Evolutionary conservation across 2,113 vertebrate genomes (phyloP).

Genomic region (Hypocryptadius cinnamomeus): DNA sequence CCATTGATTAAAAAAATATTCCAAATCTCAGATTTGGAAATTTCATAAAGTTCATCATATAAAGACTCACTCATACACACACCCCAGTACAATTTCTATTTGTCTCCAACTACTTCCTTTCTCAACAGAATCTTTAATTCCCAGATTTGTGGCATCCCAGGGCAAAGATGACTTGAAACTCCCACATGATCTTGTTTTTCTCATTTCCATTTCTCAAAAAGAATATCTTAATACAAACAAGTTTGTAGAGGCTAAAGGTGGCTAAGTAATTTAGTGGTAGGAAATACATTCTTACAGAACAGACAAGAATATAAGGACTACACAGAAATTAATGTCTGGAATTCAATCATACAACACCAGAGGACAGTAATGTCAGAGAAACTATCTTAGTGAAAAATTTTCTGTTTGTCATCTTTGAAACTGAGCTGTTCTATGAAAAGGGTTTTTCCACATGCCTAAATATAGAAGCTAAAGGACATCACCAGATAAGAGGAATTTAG

Average conservation of each 20-base stretch:
- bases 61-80: rapidly evolving
- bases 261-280: neutral
- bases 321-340: neutral
- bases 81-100: neutral
- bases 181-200: neutral
- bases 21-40: neutral
- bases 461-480: neutral
- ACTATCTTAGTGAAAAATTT: neutral
- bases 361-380: neutral
- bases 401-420: neutral
- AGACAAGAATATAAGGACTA: neutral
- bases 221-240: neutral
- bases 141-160: neutral
- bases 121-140: neutral
- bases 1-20: neutral
- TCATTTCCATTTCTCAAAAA: neutral
- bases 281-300: neutral
- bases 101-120: neutral
- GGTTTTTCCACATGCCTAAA: neutral
- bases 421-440: neutral
- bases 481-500: neutral
- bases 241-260: neutral
- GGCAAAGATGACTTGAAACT: neutral
- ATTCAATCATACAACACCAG: neutral
- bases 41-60: neutral